Percentiles rank a stretch among this genome's conserved stretches.
These are phyloP conservation scores for Hippocampus comes DNA, from an alignment of 2,113 vertebrate genomes.

Conservation along the genomic window DNA sequence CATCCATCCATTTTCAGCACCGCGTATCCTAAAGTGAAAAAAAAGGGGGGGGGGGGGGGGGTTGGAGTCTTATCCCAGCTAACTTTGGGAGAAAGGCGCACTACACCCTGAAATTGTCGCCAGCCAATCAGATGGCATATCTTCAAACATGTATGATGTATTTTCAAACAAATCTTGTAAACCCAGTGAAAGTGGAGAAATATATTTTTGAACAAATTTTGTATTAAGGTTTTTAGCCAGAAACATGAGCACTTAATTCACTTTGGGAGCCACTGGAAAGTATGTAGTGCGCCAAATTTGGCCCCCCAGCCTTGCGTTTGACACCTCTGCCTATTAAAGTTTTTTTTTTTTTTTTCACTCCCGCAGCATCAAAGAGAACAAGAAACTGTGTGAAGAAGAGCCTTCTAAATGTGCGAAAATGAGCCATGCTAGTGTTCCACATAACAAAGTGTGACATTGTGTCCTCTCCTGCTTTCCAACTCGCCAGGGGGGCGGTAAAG, in stretches of 20 bases:
- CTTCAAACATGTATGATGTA: too few species aligned
- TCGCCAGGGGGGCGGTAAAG: neutral
- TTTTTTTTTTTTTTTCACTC: neutral
- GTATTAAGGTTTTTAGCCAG: neutral
- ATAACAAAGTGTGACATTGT: constrained; percentile 22
- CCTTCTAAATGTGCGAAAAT: constrained; percentile 4
- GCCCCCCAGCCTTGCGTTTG: neutral
- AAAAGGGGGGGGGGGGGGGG: too few species aligned
- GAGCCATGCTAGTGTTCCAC: constrained; percentile 16
- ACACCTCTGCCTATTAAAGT: neutral
- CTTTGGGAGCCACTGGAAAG: neutral
- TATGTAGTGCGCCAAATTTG: neutral
- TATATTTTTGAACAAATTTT: neutral
- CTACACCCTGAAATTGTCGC: too few species aligned
- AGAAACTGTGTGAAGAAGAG: neutral
- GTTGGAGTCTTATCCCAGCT: too few species aligned
- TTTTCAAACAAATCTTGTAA: too few species aligned
- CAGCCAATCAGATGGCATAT: too few species aligned
- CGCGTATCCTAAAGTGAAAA: too few species aligned
- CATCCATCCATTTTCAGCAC: too few species aligned
- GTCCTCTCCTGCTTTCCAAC: constrained; percentile 17
- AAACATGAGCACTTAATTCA: neutral
- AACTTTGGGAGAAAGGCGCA: too few species aligned
- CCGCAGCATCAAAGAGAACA: neutral
- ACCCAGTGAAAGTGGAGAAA: neutral